Percentiles rank a stretch among this genome's conserved stretches.
phyloP scores from a whole-genome alignment of 2,113 vertebrate genomes.

The Entelurus aequoreus region DNA sequence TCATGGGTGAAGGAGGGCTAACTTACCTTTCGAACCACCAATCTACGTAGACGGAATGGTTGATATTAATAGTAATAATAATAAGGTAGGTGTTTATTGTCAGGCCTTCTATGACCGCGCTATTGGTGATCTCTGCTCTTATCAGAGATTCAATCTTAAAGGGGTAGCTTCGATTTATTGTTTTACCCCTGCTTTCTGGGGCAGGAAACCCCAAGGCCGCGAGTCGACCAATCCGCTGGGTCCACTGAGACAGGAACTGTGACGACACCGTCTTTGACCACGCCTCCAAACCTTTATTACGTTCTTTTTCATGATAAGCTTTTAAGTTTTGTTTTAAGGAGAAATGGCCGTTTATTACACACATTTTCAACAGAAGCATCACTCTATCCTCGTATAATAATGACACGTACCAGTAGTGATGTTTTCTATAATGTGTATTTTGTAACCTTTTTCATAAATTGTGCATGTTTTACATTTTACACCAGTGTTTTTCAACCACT shows the following conservation, averaged over 20 bases:
- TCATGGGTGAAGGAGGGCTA: constrained; percentile 21
- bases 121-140: constrained; percentile 57
- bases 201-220: constrained; percentile 59
- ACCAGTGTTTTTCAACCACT: too few relatives aligned
- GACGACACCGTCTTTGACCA: constrained; percentile 21
- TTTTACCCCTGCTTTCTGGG: constrained; percentile 68
- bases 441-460: too few relatives aligned
- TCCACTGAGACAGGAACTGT: constrained; percentile 44
- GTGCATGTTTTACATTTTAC: too few relatives aligned
- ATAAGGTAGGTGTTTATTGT: constrained; percentile 15
- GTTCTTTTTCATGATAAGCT: too few relatives aligned
- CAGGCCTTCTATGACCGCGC: constrained; percentile 15
- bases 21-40: constrained; percentile 71
- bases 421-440: too few relatives aligned
- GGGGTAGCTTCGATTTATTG: constrained; percentile 69
- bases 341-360: too few relatives aligned
- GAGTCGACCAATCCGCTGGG: constrained; percentile 57
- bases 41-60: constrained; percentile 62
- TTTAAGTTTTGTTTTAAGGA: too few relatives aligned
- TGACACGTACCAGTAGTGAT: too few relatives aligned
- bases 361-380: too few relatives aligned
- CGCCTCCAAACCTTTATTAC: neutral
- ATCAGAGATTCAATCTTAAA: constrained; percentile 69
- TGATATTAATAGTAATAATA: constrained; percentile 10
- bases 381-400: too few relatives aligned